Evolutionary conservation across 1,140 invertebrate genomes (phyloP), one percentile per base, ranked within the genome.

Genomic region (Drosophila nebulosa): DNA sequence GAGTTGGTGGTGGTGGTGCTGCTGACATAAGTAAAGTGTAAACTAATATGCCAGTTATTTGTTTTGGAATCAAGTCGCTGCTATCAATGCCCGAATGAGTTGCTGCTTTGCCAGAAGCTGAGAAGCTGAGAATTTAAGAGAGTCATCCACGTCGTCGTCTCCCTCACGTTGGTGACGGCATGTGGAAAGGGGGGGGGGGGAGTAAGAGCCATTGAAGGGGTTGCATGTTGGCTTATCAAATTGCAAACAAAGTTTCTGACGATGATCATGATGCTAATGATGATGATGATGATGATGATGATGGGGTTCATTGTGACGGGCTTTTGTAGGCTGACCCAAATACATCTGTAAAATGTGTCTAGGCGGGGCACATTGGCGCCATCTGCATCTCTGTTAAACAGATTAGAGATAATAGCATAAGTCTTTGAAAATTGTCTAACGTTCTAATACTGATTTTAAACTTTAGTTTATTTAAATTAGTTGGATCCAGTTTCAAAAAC

Each of bases 311-410:
- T 55, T 32, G 56, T 58, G 35, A 46, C 7, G 35, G 32, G 21
- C 9, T 32, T 58, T 39, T 63, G 64, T 53, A 51, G 27, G 69
- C 60, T 86, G 81, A 84, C 80, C 80, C 81, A 85, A 77, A 80
- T 79, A 46, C 30, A 32, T 46, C 39, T 46, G 16, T 56, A 65
- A 63, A 56, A 42, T 64, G 74, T 62, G 58, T 73, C 58, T 42
- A 55, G 60, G 53, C 68, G 72, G 22, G 30, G 30, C 70, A 39
- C 52, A 22, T 69, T 65, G 78, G 79, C 74, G 79, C 79, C 79
- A 70, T 42, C 51, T 73, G 16, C 18, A 32, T 39, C 26, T 51
- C 30, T 35, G 26, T 27, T 39, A 12, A 18, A 52, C 24, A 50
- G 52, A 32, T 32, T 32, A 32, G 30, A 32, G 30, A 32, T 32